Evolutionary conservation across 2,888 invertebrate species (phyloP).

Genomic region (Zonitis immaculata): DNA sequence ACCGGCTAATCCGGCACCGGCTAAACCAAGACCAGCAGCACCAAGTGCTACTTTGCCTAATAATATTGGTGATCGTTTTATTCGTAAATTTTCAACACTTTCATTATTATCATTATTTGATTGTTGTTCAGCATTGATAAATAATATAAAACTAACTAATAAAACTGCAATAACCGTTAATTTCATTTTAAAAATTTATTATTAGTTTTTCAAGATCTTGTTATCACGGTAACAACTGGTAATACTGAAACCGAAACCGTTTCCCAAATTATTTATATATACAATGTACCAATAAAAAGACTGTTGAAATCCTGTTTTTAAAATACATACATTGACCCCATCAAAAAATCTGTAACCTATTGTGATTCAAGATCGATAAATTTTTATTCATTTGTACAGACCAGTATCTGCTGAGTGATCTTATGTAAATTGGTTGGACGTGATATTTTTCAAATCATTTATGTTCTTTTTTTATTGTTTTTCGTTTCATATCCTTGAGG

Average conservation of each 20-base stretch:
- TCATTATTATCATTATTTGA: no score
- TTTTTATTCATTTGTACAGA: neutral
- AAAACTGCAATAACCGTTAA: conserved; percentile 3
- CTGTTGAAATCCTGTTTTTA: neutral
- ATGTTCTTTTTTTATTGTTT: no score
- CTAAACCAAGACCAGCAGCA: conserved; percentile 3
- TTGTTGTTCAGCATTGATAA: conserved; percentile 6
- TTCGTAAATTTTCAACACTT: conserved; percentile 3
- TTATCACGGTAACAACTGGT: conserved; percentile 1
- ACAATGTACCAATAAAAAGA: neutral
- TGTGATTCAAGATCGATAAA: neutral
- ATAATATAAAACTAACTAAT: conserved; percentile 11
- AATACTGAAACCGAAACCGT: neutral
- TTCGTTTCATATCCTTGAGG: neutral
- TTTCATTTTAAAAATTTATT: no score
- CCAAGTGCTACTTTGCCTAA: conserved; percentile 7
- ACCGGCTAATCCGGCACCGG: conserved; percentile 9
- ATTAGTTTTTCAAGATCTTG: neutral
- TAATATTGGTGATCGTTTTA: conserved; percentile 10
- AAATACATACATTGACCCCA: neutral
- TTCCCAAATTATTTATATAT: neutral
- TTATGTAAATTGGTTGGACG: neutral
- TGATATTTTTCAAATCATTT: neutral
- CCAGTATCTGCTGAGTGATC: neutral
- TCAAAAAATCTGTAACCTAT: neutral